Base-by-base conservation (phyloP, 2,113 vertebrate species). In the Colaptes auratus region DNA sequence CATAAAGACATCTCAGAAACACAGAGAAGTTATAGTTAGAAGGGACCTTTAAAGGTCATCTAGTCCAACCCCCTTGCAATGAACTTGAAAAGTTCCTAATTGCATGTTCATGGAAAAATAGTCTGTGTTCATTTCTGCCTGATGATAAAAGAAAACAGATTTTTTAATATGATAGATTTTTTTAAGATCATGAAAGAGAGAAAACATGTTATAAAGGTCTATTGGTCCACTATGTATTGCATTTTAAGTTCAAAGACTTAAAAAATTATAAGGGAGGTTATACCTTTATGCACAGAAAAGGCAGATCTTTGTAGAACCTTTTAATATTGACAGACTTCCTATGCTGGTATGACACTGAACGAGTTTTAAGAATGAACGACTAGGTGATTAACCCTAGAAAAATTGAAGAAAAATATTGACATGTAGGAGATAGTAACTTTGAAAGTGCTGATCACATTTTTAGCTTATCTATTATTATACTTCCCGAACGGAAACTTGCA, bases 241-340 rank as follows among this genome's bases (percentile, higher is more conserved):
- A 82, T 94, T 90, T 87, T 60, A 79, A 69, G 59, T 82, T 80
- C 77, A 85, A 91, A 89, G 75, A 82, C 70, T 85, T 92, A 59
- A 90, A 65, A 95, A 93, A 95, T 69, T 0, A 12, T 71, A 94
- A 75, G 78, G 93, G 31, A 96, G n/a, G 70, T 56, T 92, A 89
- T 69, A 46, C 17, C 28, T 91, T 88, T 82, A 72, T 19, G 31
- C 66, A 55, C n/a, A 91, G 74, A 78, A 90, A 78, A 71, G 89
- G 93, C 92, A 19, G 80, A 76, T 95, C 93, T 91, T 96, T 94
- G 60, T 85, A 90, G 48, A 96, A 85, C 63, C 65, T 91, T 64
- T 7, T 67, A 94, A 95, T 66, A 77, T 65, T 78, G 7, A 42
- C 31, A 82, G 58, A 74, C 12, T 76, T 87, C 28, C n/a, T 71